These are phyloP conservation scores for Malthinus flaveolus DNA, from an alignment of 2,888 invertebrate genomes.

Conservation along the genomic window DNA sequence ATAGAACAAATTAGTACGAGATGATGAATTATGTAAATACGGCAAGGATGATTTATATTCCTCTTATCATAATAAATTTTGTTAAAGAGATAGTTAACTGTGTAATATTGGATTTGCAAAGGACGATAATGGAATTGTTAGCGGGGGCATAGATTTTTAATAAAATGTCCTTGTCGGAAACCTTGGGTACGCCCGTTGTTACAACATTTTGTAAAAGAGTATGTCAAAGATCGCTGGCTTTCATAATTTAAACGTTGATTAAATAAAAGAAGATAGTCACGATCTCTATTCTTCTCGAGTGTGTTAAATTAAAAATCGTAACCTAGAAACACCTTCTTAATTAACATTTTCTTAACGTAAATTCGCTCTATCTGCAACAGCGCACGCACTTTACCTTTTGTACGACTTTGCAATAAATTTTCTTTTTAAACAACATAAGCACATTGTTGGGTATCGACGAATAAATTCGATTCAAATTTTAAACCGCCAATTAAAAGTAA, in stretches of 20 bases:
- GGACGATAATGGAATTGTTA: conserved; percentile 14
- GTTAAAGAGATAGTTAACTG: conserved; percentile 14
- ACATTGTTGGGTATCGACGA: no score
- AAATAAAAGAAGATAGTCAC: conserved; percentile 2
- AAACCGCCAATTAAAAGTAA: no score
- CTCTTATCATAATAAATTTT: conserved; percentile 15
- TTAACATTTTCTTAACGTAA: no score
- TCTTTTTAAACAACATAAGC: no score
- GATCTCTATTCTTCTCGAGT: not conserved
- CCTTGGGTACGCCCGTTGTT: conserved; percentile 17
- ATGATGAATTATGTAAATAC: conserved; percentile 14
- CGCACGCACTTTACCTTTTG: no score
- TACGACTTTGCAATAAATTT: no score
- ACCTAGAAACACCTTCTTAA: conserved; percentile 5
- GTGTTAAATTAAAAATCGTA: not conserved
- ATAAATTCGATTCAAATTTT: no score
- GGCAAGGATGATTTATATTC: conserved; percentile 15
- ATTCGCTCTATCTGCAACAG: no score
- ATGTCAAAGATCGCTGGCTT: conserved; percentile 7
- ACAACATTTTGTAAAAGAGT: not conserved
- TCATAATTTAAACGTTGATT: conserved; percentile 6
- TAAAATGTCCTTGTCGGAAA: conserved; percentile 12
- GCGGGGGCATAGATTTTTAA: conserved; percentile 11
- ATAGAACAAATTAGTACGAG: conserved; percentile 7
- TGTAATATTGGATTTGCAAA: conserved; percentile 18